Conservation (phyloP, 2,888 invertebrate genomes). For the Anagyrus pseudococci region DNA sequence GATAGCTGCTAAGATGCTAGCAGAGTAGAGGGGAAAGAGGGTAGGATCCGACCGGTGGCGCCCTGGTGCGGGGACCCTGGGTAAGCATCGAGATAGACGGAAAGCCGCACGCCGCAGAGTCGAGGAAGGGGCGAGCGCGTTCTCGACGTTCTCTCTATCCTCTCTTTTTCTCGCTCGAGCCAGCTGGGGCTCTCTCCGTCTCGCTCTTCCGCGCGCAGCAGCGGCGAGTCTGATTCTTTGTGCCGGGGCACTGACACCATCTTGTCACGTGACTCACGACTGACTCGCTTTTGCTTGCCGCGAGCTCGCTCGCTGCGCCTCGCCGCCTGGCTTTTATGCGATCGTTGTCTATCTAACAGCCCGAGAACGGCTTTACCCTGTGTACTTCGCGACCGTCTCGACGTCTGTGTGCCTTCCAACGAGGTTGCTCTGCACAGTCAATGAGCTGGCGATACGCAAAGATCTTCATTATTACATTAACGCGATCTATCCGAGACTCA, state of each 20-base stretch:
- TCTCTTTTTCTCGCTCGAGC: constrained; percentile 9
- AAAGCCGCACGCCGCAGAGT: constrained; percentile 12
- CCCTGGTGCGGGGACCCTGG: constrained; percentile 40
- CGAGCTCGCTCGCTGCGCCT: constrained; percentile 16
- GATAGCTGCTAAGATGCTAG: no score
- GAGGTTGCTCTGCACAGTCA: no score
- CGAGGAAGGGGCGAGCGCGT: constrained; percentile 2
- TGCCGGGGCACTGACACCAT: constrained; percentile 50
- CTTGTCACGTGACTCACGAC: constrained; percentile 43
- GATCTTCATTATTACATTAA: no score
- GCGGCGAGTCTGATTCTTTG: constrained; percentile 38
- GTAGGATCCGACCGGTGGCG: constrained; percentile 52
- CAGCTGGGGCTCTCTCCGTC: constrained; percentile 9
- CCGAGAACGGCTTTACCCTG: background rate
- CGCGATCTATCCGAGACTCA: no score
- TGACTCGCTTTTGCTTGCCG: constrained; percentile 23
- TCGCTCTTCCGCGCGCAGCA: constrained; percentile 3
- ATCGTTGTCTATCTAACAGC: background rate
- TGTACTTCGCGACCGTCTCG: no score
- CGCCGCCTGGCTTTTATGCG: constrained; percentile 32
- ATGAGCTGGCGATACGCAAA: no score
- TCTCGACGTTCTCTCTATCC: constrained; percentile 13
- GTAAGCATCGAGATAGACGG: no score
- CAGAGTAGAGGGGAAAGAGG: background rate
- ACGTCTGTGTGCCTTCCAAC: no score